phyloP scores from a whole-genome alignment of 2,113 vertebrate species.

The Ciconia stormi region DNA sequence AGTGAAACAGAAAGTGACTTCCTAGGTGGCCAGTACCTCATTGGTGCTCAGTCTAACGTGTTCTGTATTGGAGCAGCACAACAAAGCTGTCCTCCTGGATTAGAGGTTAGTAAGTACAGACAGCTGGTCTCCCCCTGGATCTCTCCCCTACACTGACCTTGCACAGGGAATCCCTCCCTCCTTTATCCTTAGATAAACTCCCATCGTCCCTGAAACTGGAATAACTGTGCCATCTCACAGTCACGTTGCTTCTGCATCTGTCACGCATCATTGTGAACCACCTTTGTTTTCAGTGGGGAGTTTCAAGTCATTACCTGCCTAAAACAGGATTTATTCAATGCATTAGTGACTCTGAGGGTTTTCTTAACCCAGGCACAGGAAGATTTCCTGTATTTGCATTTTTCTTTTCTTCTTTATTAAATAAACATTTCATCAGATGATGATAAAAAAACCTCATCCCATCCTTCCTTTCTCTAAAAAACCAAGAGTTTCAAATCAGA shows the following conservation, averaged over 20 bases:
- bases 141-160: conserved; percentile 27
- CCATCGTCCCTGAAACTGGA: not conserved
- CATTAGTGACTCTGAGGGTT: not conserved
- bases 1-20: not conserved
- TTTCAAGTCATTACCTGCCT: conserved; percentile 34
- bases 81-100: not conserved
- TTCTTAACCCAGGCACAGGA: not conserved
- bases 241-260: conserved; percentile 18
- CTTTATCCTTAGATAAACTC: conserved; percentile 66
- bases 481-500: not conserved
- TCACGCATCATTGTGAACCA: conserved; percentile 26
- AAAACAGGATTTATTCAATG: not conserved
- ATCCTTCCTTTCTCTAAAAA: not conserved
- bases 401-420: not conserved
- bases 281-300: conserved; percentile 36
- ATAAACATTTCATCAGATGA: not conserved
- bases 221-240: conserved; percentile 47
- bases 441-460: not conserved
- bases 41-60: not conserved
- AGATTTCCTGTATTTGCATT: not conserved
- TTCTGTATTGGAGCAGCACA: not conserved
- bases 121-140: conserved; percentile 21
- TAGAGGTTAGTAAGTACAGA: not conserved
- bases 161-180: conserved; percentile 33
- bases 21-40: not conserved